phyloP scores from a whole-genome alignment of 2,797 vertebrate genomes.

The Thunnus albacares region DNA sequence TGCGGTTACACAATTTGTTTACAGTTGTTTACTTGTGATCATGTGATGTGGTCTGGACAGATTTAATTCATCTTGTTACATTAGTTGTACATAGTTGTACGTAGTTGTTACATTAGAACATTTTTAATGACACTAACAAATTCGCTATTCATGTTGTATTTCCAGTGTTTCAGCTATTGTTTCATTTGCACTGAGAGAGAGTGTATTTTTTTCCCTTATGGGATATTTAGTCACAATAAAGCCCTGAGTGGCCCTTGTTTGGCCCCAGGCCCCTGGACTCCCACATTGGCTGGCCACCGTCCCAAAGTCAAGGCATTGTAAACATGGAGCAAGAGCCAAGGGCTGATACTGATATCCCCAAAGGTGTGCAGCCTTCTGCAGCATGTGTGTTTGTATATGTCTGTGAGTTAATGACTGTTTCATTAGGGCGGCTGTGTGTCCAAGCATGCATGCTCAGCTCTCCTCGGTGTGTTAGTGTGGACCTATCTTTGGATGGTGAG shows the following conservation, averaged over 20 bases:
- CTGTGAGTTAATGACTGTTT: conserved; percentile 72
- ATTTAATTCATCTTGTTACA: not conserved
- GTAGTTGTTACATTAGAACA: not conserved
- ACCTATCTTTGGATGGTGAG: conserved; percentile 61
- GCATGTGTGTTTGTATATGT: conserved; percentile 78
- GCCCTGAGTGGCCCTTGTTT: conserved; percentile 48
- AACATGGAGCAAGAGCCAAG: conserved; percentile 74
- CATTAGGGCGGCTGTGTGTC: conserved; percentile 47
- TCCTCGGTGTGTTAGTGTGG: conserved; percentile 26
- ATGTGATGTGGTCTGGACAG: not conserved
- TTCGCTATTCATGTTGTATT: not conserved
- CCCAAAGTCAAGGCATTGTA: conserved; percentile 74
- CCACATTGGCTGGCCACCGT: conserved; percentile 50
- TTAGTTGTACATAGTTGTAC: too few relatives aligned
- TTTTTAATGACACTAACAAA: not conserved
- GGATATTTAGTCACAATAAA: conserved; percentile 66
- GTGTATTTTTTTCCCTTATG: conserved; percentile 36
- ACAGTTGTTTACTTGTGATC: conserved; percentile 12
- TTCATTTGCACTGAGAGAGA: not conserved
- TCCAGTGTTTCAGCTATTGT: not conserved
- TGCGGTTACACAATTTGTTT: not conserved
- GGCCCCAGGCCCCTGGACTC: conserved; percentile 46
- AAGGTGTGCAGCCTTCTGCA: conserved; percentile 67
- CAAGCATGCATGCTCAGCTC: not conserved
- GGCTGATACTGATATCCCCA: conserved; percentile 79